These are phyloP conservation scores for Laspeyria flexula DNA, from an alignment of 2,888 invertebrate genomes.

Conservation along the genomic window DNA sequence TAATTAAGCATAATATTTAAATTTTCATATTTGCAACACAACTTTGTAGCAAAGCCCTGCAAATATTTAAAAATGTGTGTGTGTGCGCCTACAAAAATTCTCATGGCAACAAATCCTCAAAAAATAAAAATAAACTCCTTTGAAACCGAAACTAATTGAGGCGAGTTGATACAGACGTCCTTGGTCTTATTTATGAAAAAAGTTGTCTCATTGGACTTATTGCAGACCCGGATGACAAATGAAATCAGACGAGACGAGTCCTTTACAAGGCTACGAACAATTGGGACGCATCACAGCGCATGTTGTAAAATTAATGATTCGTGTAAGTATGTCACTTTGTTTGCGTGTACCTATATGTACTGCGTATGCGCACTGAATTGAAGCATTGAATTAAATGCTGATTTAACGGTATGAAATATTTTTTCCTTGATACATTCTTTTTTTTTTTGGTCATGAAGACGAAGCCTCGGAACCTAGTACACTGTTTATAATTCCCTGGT, in stretches of 20 bases:
- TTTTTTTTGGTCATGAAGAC: too few relatives aligned
- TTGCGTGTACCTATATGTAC: not conserved
- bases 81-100: slow-evolving; percentile 15
- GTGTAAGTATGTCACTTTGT: not conserved
- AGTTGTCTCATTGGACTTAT: slow-evolving; percentile 18
- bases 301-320: not conserved
- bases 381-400: not conserved
- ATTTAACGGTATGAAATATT: too few relatives aligned
- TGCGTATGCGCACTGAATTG: too few relatives aligned
- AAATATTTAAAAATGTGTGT: too few relatives aligned
- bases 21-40: too few relatives aligned
- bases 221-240: slow-evolving; percentile 28
- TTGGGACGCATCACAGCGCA: slow-evolving; percentile 18
- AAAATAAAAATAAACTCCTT: slow-evolving; percentile 12
- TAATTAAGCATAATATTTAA: too few relatives aligned
- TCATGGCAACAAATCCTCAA: slow-evolving; percentile 19
- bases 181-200: slow-evolving; percentile 41
- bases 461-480: too few relatives aligned
- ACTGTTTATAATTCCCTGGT: too few relatives aligned
- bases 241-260: slow-evolving; percentile 32
- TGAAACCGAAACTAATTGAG: slow-evolving; percentile 26
- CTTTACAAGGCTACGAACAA: slow-evolving; percentile 37
- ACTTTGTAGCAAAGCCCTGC: too few relatives aligned
- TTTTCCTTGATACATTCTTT: too few relatives aligned
- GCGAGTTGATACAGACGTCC: slow-evolving; percentile 25